phyloP scores from a whole-genome alignment of 2,113 vertebrate genomes.

The Polypterus bichir region DNA sequence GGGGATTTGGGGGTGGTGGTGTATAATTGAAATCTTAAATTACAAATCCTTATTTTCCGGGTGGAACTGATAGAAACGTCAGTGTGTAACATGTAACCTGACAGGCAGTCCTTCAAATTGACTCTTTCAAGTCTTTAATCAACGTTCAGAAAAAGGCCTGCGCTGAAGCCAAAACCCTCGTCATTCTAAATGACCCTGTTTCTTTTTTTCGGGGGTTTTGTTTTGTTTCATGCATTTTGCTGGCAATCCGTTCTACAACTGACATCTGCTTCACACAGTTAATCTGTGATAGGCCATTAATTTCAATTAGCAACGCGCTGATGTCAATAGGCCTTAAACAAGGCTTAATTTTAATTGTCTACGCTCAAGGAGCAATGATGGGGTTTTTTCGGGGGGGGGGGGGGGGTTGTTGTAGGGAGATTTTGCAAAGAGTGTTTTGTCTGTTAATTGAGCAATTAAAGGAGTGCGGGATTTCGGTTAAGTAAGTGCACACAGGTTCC shows the following conservation, averaged over 20 bases:
- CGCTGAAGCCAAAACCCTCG: too few species aligned
- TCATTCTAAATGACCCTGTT: too few species aligned
- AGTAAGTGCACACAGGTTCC: neutral
- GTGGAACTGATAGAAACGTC: too few species aligned
- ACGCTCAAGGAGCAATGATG: slow-evolving; percentile 14
- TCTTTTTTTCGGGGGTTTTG: too few species aligned
- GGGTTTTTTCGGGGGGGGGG: neutral
- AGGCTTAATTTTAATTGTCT: slow-evolving; percentile 19
- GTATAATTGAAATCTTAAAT: too few species aligned
- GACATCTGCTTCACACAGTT: slow-evolving; percentile 2
- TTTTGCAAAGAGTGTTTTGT: slow-evolving; percentile 15
- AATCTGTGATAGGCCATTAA: slow-evolving; percentile 11
- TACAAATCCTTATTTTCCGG: too few species aligned
- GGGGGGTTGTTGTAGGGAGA: slow-evolving; percentile 10
- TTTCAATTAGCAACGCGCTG: slow-evolving; percentile 12
- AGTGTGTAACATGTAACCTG: too few species aligned
- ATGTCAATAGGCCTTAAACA: slow-evolving; percentile 11
- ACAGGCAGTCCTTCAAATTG: too few species aligned
- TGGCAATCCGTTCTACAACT: neutral
- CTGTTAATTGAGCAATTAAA: slow-evolving; percentile 15
- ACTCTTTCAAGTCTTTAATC: too few species aligned
- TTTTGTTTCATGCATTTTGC: too few species aligned
- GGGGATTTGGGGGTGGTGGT: too few species aligned
- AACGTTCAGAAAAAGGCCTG: too few species aligned
- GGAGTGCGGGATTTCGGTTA: neutral